These are phyloP conservation scores for Achatina immaculata DNA, from an alignment of 1,140 invertebrate genomes.

Conservation along the genomic window DNA sequence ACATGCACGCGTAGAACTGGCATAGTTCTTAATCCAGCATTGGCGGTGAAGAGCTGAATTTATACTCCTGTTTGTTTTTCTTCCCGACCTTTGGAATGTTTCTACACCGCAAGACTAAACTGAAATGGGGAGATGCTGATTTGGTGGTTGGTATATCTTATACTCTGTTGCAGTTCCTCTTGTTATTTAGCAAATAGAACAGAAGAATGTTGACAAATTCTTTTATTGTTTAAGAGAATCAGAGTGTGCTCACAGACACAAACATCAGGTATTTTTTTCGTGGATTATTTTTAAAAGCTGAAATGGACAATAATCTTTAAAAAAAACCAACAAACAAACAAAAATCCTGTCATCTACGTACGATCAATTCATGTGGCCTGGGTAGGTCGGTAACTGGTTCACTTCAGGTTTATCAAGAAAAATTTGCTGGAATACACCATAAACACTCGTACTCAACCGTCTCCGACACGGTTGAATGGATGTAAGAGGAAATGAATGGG, in stretches of 20 bases:
- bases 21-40: neutral
- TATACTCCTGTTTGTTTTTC: neutral
- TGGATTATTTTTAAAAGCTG: no score
- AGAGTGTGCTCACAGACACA: neutral
- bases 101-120: neutral
- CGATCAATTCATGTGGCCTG: no score
- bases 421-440: no score
- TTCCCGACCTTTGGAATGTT: constrained; percentile 1
- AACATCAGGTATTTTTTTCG: neutral
- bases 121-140: neutral
- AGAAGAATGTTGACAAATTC: neutral
- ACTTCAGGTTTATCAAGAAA: no score
- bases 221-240: neutral
- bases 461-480: no score
- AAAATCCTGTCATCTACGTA: no score
- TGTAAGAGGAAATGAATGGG: no score
- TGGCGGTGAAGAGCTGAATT: neutral
- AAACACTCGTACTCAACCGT: no score
- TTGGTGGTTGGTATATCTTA: neutral
- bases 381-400: no score
- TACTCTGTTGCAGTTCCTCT: neutral
- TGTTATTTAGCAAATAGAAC: neutral
- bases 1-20: neutral
- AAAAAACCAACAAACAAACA: no score
- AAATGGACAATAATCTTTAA: no score